phyloP scores from a whole-genome alignment of 2,888 invertebrate species.

The Eilema sororculum region DNA sequence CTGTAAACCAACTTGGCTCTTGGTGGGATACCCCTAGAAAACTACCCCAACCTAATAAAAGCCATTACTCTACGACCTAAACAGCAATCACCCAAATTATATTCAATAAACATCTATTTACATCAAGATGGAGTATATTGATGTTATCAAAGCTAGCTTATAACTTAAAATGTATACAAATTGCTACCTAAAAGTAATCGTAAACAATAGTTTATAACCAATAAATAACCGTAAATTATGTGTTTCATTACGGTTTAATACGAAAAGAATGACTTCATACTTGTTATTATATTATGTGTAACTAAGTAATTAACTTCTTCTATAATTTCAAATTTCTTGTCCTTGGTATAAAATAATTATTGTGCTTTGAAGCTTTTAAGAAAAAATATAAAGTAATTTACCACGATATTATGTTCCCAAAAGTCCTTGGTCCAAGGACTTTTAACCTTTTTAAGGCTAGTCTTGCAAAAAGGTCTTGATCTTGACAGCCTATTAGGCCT shows the following conservation, averaged over 20 bases:
- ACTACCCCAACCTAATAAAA: too few relatives aligned
- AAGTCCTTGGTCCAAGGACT: too few relatives aligned
- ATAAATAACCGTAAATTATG: background rate
- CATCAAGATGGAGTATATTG: background rate
- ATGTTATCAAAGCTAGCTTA: background rate
- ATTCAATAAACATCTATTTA: background rate
- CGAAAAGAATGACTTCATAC: background rate
- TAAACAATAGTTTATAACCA: background rate
- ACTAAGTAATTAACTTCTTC: background rate
- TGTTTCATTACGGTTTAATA: background rate
- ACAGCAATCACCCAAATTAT: background rate
- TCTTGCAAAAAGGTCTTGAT: too few relatives aligned
- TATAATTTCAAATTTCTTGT: background rate
- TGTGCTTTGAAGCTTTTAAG: too few relatives aligned
- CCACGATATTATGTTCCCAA: background rate
- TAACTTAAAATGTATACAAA: background rate
- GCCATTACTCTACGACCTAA: background rate
- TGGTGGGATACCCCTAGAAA: too few relatives aligned
- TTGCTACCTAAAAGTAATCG: background rate
- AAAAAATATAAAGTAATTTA: background rate
- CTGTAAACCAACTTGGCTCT: too few relatives aligned
- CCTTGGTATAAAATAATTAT: too few relatives aligned
- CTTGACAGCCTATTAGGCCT: too few relatives aligned
- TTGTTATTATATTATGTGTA: background rate
- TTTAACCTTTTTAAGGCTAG: too few relatives aligned